phyloP scores from a whole-genome alignment of 2,888 invertebrate genomes.

The Tenthredo mesomela region DNA sequence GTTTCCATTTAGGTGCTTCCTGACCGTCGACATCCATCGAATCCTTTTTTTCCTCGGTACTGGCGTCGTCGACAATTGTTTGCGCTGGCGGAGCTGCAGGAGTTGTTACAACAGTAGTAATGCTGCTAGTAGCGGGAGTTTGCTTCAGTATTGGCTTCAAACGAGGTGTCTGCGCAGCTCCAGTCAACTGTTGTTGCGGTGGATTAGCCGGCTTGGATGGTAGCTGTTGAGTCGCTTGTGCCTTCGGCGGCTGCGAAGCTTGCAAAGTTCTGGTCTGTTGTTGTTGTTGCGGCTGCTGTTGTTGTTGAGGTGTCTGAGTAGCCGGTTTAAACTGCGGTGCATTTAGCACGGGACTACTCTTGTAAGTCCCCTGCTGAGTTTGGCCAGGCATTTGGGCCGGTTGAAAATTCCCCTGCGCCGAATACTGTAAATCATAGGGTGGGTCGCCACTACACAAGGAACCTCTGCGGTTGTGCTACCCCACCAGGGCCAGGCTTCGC shows the following conservation, averaged over 20 bases:
- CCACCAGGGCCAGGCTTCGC: conserved; percentile 77
- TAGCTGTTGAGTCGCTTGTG: conserved; percentile 54
- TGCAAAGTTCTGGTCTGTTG: conserved; percentile 57
- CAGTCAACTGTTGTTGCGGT: conserved; percentile 55
- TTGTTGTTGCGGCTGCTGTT: conserved; percentile 56
- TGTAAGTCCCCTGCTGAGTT: conserved; percentile 69
- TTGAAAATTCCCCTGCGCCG: conserved; percentile 72
- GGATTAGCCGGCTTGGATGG: conserved; percentile 45
- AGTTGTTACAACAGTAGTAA: conserved; percentile 51
- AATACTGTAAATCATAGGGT: conserved; percentile 77
- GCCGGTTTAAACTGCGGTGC: conserved; percentile 55
- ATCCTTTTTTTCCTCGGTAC: conserved; percentile 54
- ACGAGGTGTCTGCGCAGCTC: conserved; percentile 65
- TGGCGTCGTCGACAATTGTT: conserved; percentile 1
- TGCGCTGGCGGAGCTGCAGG: conserved; percentile 38
- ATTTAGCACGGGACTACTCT: conserved; percentile 49
- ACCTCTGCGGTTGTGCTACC: conserved; percentile 77
- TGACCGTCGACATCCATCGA: conserved; percentile 62
- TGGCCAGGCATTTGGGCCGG: conserved; percentile 60
- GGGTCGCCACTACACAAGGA: conserved; percentile 78
- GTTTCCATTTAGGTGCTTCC: conserved; percentile 71
- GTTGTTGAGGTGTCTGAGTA: conserved; percentile 51
- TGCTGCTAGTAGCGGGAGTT: conserved; percentile 50
- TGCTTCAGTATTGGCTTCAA: conserved; percentile 75
- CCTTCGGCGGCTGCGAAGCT: conserved; percentile 49